Percentiles rank a stretch among this genome's conserved stretches.
Evolutionary conservation across 2,888 invertebrate genomes (phyloP).

Genomic region (Tiphia femorata): DNA sequence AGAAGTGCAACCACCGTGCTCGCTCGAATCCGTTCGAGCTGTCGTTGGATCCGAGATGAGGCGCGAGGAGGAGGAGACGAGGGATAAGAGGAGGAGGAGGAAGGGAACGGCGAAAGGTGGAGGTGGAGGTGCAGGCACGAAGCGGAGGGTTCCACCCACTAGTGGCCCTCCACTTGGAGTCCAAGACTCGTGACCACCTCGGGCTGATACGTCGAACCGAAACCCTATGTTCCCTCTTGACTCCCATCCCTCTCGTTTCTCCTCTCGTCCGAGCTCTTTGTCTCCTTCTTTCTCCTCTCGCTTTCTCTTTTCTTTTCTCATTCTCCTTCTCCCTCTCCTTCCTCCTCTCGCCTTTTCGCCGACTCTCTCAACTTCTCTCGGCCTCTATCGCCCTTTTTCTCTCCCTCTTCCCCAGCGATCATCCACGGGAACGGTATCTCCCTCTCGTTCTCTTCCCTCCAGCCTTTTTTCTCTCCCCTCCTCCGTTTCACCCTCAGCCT

Average conservation of each 20-base stretch:
- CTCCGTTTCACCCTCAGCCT: slow-evolving; percentile 23
- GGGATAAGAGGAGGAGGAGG: slow-evolving; percentile 20
- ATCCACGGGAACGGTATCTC: too few species aligned
- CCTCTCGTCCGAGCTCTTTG: too few species aligned
- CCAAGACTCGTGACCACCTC: slow-evolving; percentile 68
- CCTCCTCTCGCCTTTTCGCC: slow-evolving; percentile 1
- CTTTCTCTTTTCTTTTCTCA: slow-evolving; percentile 1
- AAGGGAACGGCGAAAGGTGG: slow-evolving; percentile 29
- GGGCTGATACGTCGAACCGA: slow-evolving; percentile 68
- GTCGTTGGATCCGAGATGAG: too few species aligned
- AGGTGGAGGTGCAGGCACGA: slow-evolving; percentile 51
- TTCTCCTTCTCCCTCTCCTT: slow-evolving; percentile 4
- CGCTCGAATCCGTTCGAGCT: slow-evolving; percentile 29
- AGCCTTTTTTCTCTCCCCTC: slow-evolving; percentile 21
- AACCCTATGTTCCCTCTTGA: slow-evolving; percentile 56
- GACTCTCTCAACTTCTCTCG: slow-evolving; percentile 11
- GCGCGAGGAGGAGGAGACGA: slow-evolving; percentile 8
- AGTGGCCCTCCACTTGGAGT: slow-evolving; percentile 53
- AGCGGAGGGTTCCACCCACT: slow-evolving; percentile 65
- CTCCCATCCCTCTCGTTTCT: slow-evolving; percentile 46
- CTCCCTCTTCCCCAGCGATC: slow-evolving; percentile 11
- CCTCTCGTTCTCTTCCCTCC: slow-evolving; percentile 9
- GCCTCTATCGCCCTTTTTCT: neutral
- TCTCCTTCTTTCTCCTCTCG: slow-evolving; percentile 10
- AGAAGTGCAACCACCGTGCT: slow-evolving; percentile 16